These are phyloP conservation scores for Labeo catla DNA, from an alignment of 2,113 vertebrate genomes.

Conservation along the genomic window DNA sequence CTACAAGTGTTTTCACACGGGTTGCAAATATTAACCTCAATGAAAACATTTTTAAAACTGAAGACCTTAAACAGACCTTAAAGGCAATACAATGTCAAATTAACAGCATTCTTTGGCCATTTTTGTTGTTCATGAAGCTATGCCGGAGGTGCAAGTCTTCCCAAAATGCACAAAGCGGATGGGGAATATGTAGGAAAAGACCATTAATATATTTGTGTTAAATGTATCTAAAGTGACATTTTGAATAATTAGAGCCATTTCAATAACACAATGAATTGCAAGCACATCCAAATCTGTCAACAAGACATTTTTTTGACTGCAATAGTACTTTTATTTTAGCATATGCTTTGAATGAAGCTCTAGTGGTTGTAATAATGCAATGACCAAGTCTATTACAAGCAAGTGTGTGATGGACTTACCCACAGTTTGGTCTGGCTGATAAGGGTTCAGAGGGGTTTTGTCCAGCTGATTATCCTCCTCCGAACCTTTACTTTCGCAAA, in stretches of 20 bases:
- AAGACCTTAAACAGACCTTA: not conserved
- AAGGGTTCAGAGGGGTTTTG: constrained; percentile 72
- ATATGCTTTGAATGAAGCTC: not conserved
- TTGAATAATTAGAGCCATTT: not conserved
- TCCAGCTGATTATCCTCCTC: constrained; percentile 39
- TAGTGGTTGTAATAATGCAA: not conserved
- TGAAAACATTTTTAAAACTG: not conserved
- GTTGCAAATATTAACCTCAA: too few species aligned
- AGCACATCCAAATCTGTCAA: too few species aligned
- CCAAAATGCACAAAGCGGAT: too few species aligned
- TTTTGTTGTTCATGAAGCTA: not conserved
- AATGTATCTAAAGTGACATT: too few species aligned
- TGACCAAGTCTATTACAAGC: not conserved
- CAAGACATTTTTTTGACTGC: too few species aligned
- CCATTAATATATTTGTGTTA: too few species aligned
- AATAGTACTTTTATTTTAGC: not conserved
- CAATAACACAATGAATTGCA: too few species aligned
- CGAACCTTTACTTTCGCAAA: constrained; percentile 32
- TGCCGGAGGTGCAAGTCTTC: too few species aligned
- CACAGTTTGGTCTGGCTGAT: constrained; percentile 82
- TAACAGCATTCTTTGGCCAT: not conserved
- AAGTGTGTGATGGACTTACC: constrained; percentile 73
- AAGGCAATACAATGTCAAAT: not conserved
- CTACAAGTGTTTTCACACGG: not conserved
- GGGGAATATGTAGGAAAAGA: too few species aligned